Percentiles rank a stretch among this genome's conserved stretches.
Evolutionary conservation across 2,888 invertebrate species (phyloP).

Genomic region (Nemoura dubitans): DNA sequence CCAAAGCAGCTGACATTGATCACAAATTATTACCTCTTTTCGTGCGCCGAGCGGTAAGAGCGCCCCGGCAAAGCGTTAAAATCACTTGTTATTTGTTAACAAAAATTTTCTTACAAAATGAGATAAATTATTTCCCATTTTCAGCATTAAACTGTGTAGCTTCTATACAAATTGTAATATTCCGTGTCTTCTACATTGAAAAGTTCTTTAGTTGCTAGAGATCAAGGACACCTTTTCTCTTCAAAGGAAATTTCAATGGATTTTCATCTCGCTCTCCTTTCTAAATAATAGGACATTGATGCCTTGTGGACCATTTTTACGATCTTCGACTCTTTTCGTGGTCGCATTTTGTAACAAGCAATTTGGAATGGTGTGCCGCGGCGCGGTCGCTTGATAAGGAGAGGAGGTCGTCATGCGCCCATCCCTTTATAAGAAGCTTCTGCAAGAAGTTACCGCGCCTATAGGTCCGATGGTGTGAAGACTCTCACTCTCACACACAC

Average conservation of each 20-base stretch:
- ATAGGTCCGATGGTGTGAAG: no score
- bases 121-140: background rate
- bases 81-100: conserved; percentile 27
- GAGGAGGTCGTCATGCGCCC: background rate
- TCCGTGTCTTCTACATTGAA: background rate
- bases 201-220: background rate
- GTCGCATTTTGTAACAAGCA: conserved; percentile 8
- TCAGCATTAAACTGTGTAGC: background rate
- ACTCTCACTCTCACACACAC: no score
- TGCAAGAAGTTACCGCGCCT: background rate
- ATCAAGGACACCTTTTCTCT: conserved; percentile 16
- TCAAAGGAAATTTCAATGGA: background rate
- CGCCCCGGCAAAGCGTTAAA: conserved; percentile 16
- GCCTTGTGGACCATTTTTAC: conserved; percentile 23
- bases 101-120: conserved; percentile 7
- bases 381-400: conserved; percentile 15
- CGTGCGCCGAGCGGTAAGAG: background rate
- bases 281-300: background rate
- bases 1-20: background rate
- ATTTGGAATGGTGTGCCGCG: background rate
- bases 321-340: background rate
- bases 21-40: conserved; percentile 12
- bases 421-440: background rate
- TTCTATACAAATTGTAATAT: background rate
- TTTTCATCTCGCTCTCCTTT: background rate